Evolutionary conservation across 2,888 invertebrate genomes (phyloP).

Genomic region (Bellardia pandia): DNA sequence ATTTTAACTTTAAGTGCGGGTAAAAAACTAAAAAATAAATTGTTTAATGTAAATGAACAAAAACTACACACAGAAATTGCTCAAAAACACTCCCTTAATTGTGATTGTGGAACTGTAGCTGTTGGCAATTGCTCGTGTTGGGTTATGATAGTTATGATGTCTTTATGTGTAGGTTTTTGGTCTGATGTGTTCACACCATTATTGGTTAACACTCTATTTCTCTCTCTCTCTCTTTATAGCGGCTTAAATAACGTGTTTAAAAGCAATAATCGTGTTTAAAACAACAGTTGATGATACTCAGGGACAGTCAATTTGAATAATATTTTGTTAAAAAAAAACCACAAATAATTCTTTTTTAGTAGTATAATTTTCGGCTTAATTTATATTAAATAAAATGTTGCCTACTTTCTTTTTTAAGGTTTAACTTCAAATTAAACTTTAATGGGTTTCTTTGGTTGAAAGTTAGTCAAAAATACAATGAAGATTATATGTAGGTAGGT

Average conservation of each 20-base stretch:
- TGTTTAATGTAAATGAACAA: constrained; percentile 28
- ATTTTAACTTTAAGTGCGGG: constrained; percentile 30
- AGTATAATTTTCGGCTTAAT: constrained; percentile 35
- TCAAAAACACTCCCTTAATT: constrained; percentile 59
- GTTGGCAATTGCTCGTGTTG: neutral
- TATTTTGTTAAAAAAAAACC: neutral
- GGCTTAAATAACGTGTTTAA: constrained; percentile 57
- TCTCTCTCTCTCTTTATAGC: neutral
- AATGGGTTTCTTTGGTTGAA: neutral
- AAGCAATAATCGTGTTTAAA: constrained; percentile 45
- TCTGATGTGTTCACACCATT: neutral
- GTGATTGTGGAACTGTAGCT: constrained; percentile 24
- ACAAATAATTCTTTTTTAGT: constrained; percentile 1
- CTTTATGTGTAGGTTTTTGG: neutral
- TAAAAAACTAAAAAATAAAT: constrained; percentile 48
- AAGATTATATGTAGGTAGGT: neutral
- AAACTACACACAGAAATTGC: constrained; percentile 5
- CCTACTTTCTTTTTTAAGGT: neutral
- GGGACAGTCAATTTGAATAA: constrained; percentile 47
- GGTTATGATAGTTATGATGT: constrained; percentile 32
- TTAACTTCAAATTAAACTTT: neutral
- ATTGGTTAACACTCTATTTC: neutral
- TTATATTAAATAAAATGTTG: constrained; percentile 3
- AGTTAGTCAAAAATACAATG: neutral
- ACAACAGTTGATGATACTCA: constrained; percentile 7